Percentiles rank a stretch among this genome's conserved stretches.
Conservation (phyloP, 1,140 invertebrate species). For the Sminthurides bifidus region DNA sequence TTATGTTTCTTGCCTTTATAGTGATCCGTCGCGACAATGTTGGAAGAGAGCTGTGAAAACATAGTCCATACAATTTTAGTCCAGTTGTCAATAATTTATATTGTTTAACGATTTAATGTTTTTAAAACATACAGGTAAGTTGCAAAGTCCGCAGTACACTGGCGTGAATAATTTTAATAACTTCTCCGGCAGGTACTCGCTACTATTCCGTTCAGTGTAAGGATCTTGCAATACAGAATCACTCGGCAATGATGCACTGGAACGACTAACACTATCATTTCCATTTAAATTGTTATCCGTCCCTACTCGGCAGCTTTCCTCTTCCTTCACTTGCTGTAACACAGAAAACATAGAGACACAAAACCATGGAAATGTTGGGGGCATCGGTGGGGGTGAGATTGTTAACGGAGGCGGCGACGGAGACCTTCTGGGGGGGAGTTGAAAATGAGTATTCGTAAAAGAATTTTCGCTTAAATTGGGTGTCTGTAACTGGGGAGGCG, state of each 20-base stretch:
- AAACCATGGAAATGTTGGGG: conserved; percentile 17
- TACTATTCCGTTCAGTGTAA: conserved; percentile 13
- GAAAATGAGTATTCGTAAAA: too few species aligned
- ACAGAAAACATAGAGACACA: not conserved
- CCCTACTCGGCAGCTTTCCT: too few species aligned
- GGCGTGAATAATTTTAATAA: conserved; percentile 20
- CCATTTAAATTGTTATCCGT: conserved; percentile 4
- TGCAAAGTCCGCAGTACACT: conserved; percentile 22
- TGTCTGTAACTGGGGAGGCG: too few species aligned
- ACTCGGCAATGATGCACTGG: conserved; percentile 14
- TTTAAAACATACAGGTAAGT: conserved; percentile 11
- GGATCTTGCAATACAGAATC: conserved; percentile 12
- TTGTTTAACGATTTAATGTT: not conserved
- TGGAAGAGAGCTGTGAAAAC: conserved; percentile 12
- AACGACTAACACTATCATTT: conserved; percentile 13
- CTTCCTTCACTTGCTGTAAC: too few species aligned
- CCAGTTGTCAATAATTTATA: not conserved
- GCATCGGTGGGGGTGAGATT: too few species aligned
- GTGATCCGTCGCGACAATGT: conserved; percentile 18
- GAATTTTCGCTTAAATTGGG: too few species aligned
- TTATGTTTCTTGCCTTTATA: conserved; percentile 23
- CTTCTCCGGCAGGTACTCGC: conserved; percentile 11
- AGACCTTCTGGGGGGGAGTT: too few species aligned
- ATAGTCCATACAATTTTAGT: not conserved
- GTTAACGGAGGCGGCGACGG: too few species aligned